Percentiles rank a stretch among this genome's conserved stretches.
Conservation (phyloP, 2,113 vertebrate species). For the Lampris incognitus region DNA sequence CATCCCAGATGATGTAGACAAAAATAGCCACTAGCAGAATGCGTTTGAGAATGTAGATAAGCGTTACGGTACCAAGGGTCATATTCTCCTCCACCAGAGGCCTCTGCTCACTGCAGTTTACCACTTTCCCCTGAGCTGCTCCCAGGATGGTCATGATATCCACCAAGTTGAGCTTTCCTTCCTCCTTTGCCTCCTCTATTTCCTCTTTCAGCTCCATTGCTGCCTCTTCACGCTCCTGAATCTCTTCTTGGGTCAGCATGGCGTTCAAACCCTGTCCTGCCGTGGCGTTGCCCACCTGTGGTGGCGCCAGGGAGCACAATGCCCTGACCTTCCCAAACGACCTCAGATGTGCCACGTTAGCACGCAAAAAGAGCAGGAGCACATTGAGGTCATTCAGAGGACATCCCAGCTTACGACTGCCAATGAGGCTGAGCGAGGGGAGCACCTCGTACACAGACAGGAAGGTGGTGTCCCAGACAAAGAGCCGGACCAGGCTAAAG, state of each 20-base stretch:
- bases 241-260: slow-evolving; percentile 78
- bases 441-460: slow-evolving; percentile 94
- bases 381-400: slow-evolving; percentile 94
- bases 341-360: slow-evolving; percentile 89
- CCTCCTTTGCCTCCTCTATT: slow-evolving; percentile 79
- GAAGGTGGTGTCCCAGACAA: slow-evolving; percentile 93
- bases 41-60: slow-evolving; percentile 82
- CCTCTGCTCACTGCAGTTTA: slow-evolving; percentile 79
- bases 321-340: slow-evolving; percentile 92
- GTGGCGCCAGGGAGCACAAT: slow-evolving; percentile 86
- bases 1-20: slow-evolving; percentile 82
- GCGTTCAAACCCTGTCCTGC: slow-evolving; percentile 54
- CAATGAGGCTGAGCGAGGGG: slow-evolving; percentile 90
- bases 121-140: slow-evolving; percentile 80
- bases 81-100: slow-evolving; percentile 83
- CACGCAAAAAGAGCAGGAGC: slow-evolving; percentile 91
- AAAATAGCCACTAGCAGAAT: slow-evolving; percentile 78
- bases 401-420: slow-evolving; percentile 89
- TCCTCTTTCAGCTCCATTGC: slow-evolving; percentile 80
- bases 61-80: slow-evolving; percentile 83
- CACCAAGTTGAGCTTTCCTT: slow-evolving; percentile 87
- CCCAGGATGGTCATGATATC: slow-evolving; percentile 97
- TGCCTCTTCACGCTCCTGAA: slow-evolving; percentile 78
- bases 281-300: slow-evolving; percentile 78
- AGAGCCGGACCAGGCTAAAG: slow-evolving; percentile 90